Evolutionary conservation across 53 echinoderm and acorn worm genomes (phyloP).

Genomic region (Luidia sarsii): DNA sequence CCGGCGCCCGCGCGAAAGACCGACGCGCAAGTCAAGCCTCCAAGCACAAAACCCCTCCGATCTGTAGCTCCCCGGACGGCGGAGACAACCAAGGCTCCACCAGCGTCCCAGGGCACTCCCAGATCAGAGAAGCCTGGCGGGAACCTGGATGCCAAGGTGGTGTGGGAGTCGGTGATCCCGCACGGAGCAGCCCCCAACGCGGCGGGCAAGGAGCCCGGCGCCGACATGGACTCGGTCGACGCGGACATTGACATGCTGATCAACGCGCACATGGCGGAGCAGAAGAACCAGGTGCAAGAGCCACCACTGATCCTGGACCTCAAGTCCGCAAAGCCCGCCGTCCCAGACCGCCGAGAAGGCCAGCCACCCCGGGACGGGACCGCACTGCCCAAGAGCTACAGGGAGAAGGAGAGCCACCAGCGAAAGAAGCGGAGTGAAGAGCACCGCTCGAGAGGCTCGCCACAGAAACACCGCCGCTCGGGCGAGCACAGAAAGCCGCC

Average conservation of each 20-base stretch:
- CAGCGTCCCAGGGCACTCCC: background rate
- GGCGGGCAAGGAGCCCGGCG: conserved; percentile 1
- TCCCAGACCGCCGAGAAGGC: too few relatives aligned
- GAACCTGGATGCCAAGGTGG: conserved; percentile 4
- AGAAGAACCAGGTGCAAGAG: conserved; percentile 21
- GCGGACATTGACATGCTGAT: conserved; percentile 44
- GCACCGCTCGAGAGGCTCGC: conserved; percentile 45
- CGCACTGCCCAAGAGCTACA: conserved; percentile 47
- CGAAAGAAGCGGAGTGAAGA: conserved; percentile 52
- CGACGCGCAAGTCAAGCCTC: conserved; percentile 14
- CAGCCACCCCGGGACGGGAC: conserved; percentile 1
- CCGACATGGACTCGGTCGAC: conserved; percentile 40
- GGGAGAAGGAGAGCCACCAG: conserved; percentile 44
- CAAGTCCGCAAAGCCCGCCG: background rate
- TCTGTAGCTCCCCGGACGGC: background rate
- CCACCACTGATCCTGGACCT: conserved; percentile 10
- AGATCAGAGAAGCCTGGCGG: background rate
- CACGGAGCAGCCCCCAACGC: conserved; percentile 28
- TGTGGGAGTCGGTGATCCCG: conserved; percentile 36
- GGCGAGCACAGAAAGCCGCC: conserved; percentile 21
- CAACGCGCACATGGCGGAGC: conserved; percentile 36
- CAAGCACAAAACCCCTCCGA: conserved; percentile 11
- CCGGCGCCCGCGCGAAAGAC: conserved; percentile 8
- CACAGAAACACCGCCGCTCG: conserved; percentile 28
- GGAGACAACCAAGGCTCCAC: conserved; percentile 24